Evolutionary conservation across 2,113 vertebrate species (phyloP).

Genomic region (Setophaga kirtlandii): DNA sequence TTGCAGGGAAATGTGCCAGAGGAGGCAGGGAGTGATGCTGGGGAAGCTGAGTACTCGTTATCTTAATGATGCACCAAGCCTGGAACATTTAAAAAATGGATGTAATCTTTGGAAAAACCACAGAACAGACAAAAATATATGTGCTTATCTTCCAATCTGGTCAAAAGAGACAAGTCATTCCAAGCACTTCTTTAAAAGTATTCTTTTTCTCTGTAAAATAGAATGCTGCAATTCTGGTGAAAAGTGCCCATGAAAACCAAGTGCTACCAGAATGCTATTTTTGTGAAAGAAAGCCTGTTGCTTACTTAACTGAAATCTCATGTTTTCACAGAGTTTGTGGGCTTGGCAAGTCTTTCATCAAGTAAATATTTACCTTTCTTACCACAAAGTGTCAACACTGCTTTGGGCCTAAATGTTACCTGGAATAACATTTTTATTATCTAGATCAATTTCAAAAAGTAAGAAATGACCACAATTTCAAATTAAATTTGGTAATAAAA

Average conservation of each 20-base stretch:
- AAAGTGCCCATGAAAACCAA: not conserved
- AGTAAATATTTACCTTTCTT: constrained; percentile 23
- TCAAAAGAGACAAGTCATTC: not conserved
- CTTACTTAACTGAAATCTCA: not conserved
- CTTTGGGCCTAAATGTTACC: not conserved
- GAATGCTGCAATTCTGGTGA: not conserved
- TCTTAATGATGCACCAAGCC: not conserved
- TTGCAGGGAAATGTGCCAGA: not conserved
- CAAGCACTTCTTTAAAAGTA: not conserved
- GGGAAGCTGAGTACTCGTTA: not conserved
- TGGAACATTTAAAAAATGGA: not conserved
- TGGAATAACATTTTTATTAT: not conserved
- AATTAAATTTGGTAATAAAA: constrained; percentile 2
- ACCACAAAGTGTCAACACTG: not conserved
- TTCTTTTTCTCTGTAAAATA: not conserved
- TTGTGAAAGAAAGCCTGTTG: not conserved
- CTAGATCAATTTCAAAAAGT: not conserved
- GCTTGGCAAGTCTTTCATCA: not conserved
- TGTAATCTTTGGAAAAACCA: not conserved
- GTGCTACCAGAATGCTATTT: not conserved
- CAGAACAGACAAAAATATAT: not conserved
- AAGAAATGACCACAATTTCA: not conserved
- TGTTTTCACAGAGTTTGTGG: constrained; percentile 5
- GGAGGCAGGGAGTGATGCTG: not conserved
- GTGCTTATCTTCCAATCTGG: not conserved